Evolutionary conservation across 2,113 vertebrate genomes (phyloP).

Genomic region (Pteropus alecto): DNA sequence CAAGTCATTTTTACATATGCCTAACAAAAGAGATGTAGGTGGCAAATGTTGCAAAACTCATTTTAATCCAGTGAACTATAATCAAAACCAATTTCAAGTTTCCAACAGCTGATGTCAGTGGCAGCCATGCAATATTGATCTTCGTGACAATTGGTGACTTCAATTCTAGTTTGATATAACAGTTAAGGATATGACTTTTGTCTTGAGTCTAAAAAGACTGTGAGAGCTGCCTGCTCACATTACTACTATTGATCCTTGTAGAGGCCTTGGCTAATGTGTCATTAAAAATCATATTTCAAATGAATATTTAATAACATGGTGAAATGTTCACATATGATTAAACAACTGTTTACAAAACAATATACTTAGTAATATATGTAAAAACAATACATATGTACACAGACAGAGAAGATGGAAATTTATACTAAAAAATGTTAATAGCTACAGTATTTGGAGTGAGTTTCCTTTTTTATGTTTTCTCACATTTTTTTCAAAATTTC

Average conservation of each 20-base stretch:
- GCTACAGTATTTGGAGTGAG: neutral
- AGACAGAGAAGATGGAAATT: neutral
- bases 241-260: neutral
- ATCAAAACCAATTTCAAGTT: neutral
- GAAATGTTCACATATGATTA: neutral
- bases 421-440: neutral
- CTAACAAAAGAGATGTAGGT: neutral
- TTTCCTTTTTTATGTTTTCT: neutral
- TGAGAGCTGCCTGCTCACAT: neutral
- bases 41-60: neutral
- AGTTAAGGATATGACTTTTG: neutral
- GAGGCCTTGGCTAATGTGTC: neutral
- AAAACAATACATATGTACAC: neutral
- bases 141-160: neutral
- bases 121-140: neutral
- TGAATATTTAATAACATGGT: neutral
- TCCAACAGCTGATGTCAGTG: neutral
- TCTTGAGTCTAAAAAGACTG: neutral
- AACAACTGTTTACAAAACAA: neutral
- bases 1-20: neutral
- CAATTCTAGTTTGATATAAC: neutral
- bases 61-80: neutral
- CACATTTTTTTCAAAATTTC: neutral
- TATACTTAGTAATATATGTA: neutral
- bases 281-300: constrained; percentile 20